Base-by-base conservation (phyloP, 2,888 invertebrate genomes). In the Lasioglossum villosulum region DNA sequence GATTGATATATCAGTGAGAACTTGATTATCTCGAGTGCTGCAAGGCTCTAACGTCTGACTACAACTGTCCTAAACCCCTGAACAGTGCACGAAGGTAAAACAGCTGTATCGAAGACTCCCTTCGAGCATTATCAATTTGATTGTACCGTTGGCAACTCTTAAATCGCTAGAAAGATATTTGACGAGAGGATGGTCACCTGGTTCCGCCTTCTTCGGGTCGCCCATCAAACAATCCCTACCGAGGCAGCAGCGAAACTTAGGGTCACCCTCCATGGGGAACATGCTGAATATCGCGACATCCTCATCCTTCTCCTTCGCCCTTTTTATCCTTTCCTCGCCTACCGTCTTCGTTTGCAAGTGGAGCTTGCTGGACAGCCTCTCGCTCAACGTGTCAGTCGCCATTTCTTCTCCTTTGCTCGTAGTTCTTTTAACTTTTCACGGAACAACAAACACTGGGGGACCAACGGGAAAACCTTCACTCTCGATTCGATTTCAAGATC, bases 241-340 rank as follows among this genome's bases (percentile, higher is more conserved):
- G 92, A 97, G 95, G 89, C 97, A 96, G 95, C 98, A 98, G 95
- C 97, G 96, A 95, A 98, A 98, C 76, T 95, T 94, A 93, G 97
- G 96, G 94, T 97, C 97, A 93, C 97, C 97, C 92, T 97, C 97
- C 72, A 98, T 97, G 86, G 98, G 96, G 93, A 98, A 97, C 97
- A 98, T 98, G 89, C 98, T 98, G 92, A 98, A 96, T 92, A 98
- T 97, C 78, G 98, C 98, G 86, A 98, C 97, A 95, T 98, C 98
- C 95, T 98, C 98, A 95, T 98, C 98, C 94, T 97, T 97, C 92
- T 98, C 97, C 95, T 97, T 96, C 86, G 98, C 98, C 94, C 97
- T 96, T 91, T 97, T 96, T 93, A 98, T 98, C 94, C 98, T 96
- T 27, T 98, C 98, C 93, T 97, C 97, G n/a, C 98, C 98, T 77